Percentiles rank a stretch among this genome's conserved stretches.
These are phyloP conservation scores for Microplitis manilae DNA, from an alignment of 2,888 invertebrate genomes.

Conservation along the genomic window DNA sequence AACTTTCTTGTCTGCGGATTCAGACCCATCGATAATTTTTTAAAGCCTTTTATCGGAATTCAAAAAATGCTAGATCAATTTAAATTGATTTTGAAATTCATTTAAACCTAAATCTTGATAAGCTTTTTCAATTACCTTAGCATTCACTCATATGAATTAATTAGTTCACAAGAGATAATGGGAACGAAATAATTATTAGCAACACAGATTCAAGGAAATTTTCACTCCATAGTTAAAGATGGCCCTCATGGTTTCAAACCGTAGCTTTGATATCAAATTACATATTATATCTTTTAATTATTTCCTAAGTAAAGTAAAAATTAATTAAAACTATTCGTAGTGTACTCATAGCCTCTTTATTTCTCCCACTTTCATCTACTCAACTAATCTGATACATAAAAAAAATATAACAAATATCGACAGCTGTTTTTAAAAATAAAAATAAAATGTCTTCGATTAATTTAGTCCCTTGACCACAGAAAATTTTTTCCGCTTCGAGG, in stretches of 20 bases:
- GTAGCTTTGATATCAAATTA: constrained; percentile 3
- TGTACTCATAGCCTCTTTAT: too few relatives aligned
- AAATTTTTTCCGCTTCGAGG: constrained; percentile 60
- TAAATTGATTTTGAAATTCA: not conserved
- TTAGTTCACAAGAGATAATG: not conserved
- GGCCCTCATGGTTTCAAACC: constrained; percentile 9
- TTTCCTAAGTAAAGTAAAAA: too few relatives aligned
- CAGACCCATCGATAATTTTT: too few relatives aligned
- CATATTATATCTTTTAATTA: too few relatives aligned
- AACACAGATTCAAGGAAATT: not conserved
- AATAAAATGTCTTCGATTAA: not conserved
- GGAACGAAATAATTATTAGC: not conserved
- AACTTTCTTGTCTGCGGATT: too few relatives aligned
- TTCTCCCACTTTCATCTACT: too few relatives aligned
- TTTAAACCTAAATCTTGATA: not conserved
- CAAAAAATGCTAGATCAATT: too few relatives aligned
- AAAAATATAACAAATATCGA: too few relatives aligned
- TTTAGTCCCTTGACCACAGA: constrained; percentile 60
- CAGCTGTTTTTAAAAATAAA: not conserved
- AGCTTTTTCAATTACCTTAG: not conserved
- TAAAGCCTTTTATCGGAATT: too few relatives aligned
- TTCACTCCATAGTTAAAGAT: not conserved
- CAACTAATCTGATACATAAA: too few relatives aligned
- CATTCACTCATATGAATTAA: not conserved
- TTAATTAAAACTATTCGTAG: too few relatives aligned